These are phyloP conservation scores for Drosophila bocqueti DNA, from an alignment of 1,140 invertebrate genomes.

Conservation along the genomic window DNA sequence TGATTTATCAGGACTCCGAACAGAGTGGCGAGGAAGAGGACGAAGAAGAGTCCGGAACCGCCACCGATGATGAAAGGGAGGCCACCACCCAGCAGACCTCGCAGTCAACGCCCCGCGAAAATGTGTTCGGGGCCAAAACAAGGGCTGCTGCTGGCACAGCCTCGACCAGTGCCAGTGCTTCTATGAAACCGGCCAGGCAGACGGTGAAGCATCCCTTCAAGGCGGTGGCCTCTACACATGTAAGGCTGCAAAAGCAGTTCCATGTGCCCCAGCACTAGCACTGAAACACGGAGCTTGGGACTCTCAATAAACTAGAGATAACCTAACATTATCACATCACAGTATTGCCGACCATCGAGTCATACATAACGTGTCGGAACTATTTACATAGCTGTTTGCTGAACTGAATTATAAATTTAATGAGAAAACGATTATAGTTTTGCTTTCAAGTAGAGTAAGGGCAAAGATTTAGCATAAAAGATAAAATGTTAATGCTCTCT, in stretches of 20 bases:
- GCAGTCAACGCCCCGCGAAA: conserved; percentile 43
- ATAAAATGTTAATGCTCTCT: not conserved
- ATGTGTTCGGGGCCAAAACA: conserved; percentile 62
- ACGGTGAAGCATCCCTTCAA: conserved; percentile 77
- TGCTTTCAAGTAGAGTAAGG: not conserved
- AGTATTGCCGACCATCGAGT: conserved; percentile 20
- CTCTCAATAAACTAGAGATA: not conserved
- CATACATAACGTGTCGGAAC: not conserved
- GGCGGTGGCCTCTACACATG: conserved; percentile 76
- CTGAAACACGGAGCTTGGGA: conserved; percentile 12
- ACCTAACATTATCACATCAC: conserved; percentile 27
- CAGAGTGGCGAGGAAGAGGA: conserved; percentile 65
- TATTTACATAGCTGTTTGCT: conserved; percentile 12
- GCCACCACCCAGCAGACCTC: conserved; percentile 4
- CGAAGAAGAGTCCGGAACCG: conserved; percentile 55
- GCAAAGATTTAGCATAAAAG: not conserved
- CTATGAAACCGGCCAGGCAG: conserved; percentile 50
- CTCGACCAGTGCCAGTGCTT: conserved; percentile 12
- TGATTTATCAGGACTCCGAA: conserved; percentile 50
- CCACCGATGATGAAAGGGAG: conserved; percentile 65
- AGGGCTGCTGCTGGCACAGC: conserved; percentile 13
- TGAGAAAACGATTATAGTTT: not conserved
- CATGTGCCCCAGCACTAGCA: conserved; percentile 77
- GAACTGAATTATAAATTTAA: conserved; percentile 10
- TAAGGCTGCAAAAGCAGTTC: conserved; percentile 79